Evolutionary conservation across 2,797 vertebrate genomes (phyloP).

Genomic region (Coluber constrictor): DNA sequence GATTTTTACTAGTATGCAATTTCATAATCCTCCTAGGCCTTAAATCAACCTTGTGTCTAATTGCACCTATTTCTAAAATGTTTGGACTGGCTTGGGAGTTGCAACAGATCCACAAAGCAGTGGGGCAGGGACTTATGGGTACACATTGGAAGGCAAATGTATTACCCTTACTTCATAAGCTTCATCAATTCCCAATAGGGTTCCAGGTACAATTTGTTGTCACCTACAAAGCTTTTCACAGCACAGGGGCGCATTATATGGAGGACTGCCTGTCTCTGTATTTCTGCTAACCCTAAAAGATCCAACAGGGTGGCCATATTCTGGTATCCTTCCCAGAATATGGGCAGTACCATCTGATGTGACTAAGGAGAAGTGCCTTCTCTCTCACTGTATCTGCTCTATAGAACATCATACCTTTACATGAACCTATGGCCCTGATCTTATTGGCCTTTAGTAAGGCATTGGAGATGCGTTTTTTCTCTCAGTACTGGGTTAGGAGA

Average conservation of each 20-base stretch:
- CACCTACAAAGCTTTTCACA: background rate
- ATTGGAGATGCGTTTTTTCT: background rate
- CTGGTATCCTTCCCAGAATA: background rate
- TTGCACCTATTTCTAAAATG: background rate
- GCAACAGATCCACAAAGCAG: background rate
- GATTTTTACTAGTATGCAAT: background rate
- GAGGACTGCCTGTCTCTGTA: background rate
- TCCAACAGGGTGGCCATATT: background rate
- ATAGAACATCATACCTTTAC: background rate
- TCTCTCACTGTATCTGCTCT: background rate
- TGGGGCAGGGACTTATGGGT: background rate
- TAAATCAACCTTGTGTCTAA: background rate
- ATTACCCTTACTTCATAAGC: background rate
- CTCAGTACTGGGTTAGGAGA: background rate
- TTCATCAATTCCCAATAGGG: background rate
- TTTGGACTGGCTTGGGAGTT: background rate
- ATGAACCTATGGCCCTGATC: background rate
- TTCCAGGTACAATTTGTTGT: background rate
- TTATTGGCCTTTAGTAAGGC: background rate
- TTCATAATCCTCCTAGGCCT: background rate
- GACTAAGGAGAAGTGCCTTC: background rate
- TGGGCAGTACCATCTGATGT: background rate
- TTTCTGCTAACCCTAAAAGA: background rate
- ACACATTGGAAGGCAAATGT: background rate
- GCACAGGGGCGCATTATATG: background rate